These are phyloP conservation scores for Stichopus chloronotus DNA, from an alignment of 35 echinoderm and acorn worm species.

Conservation along the genomic window DNA sequence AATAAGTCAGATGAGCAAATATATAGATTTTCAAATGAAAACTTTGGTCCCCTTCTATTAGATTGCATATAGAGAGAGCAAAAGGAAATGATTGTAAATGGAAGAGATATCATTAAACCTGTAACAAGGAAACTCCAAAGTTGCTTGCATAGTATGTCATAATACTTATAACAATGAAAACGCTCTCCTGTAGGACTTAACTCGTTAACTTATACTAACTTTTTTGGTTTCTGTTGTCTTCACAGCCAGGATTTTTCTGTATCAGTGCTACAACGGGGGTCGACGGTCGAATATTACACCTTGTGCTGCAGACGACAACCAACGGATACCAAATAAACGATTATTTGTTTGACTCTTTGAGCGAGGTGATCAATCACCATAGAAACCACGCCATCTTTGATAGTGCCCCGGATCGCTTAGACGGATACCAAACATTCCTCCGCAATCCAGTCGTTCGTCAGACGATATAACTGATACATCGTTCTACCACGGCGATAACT, in stretches of 20 bases:
- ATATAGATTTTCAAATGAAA: too few relatives aligned
- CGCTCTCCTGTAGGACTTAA: too few relatives aligned
- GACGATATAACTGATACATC: not conserved
- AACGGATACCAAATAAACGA: slow-evolving; percentile 6
- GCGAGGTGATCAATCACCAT: not conserved
- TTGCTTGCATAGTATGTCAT: too few relatives aligned
- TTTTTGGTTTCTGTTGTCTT: not conserved
- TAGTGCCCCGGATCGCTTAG: not conserved
- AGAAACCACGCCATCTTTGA: slow-evolving; percentile 26
- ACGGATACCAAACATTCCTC: slow-evolving; percentile 42
- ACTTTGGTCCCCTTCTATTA: too few relatives aligned
- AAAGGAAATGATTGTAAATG: too few relatives aligned
- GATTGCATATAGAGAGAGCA: too few relatives aligned
- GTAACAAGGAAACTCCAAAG: too few relatives aligned
- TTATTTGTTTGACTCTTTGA: not conserved
- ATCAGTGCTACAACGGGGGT: slow-evolving; percentile 31
- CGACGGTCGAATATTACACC: slow-evolving; percentile 2
- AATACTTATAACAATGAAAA: too few relatives aligned
- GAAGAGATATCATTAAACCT: too few relatives aligned
- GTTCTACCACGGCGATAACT: not conserved
- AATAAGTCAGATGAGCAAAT: too few relatives aligned
- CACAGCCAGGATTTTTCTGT: slow-evolving; percentile 30
- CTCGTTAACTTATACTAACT: too few relatives aligned
- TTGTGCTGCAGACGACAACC: not conserved
- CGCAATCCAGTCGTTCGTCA: not conserved